Evolutionary conservation across 2,113 vertebrate species (phyloP).

Genomic region (Paramormyrops kingsleyae): DNA sequence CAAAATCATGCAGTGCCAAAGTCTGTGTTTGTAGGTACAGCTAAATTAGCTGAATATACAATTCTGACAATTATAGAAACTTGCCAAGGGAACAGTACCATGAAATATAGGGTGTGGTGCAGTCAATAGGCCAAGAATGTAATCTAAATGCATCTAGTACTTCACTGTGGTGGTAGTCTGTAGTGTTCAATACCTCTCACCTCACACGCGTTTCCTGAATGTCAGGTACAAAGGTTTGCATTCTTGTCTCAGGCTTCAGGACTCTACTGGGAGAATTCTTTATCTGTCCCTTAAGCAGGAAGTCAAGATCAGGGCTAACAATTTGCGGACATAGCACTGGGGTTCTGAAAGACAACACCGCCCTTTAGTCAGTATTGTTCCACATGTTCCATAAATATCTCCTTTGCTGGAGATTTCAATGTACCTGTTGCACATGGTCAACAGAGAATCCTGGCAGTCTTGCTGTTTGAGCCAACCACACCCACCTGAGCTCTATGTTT

Average conservation of each 20-base stretch:
- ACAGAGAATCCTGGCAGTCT: neutral
- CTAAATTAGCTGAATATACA: neutral
- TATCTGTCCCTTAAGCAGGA: conserved; percentile 63
- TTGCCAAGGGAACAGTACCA: neutral
- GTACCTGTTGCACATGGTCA: neutral
- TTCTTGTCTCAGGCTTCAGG: conserved; percentile 55
- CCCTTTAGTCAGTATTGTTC: neutral
- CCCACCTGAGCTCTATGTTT: conserved; percentile 70
- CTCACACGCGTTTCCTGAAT: conserved; percentile 96
- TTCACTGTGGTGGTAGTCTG: neutral
- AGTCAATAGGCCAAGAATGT: neutral
- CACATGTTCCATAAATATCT: neutral
- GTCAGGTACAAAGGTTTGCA: conserved; percentile 79
- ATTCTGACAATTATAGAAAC: neutral
- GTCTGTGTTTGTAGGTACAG: neutral
- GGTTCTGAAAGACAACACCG: conserved; percentile 51
- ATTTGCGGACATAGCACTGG: conserved; percentile 72
- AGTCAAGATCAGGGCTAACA: conserved; percentile 80
- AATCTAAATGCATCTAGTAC: neutral
- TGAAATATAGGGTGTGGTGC: too few relatives aligned
- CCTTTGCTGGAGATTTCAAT: neutral
- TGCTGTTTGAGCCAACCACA: neutral
- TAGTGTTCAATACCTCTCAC: conserved; percentile 48
- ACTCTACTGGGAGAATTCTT: conserved; percentile 63
- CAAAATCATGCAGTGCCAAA: neutral